A percentile compares a stretch with the other conserved stretches of the same genome.
These are phyloP conservation scores for Ryuthela nishihirai DNA, from an alignment of 2,888 invertebrate genomes.

Conservation along the genomic window DNA sequence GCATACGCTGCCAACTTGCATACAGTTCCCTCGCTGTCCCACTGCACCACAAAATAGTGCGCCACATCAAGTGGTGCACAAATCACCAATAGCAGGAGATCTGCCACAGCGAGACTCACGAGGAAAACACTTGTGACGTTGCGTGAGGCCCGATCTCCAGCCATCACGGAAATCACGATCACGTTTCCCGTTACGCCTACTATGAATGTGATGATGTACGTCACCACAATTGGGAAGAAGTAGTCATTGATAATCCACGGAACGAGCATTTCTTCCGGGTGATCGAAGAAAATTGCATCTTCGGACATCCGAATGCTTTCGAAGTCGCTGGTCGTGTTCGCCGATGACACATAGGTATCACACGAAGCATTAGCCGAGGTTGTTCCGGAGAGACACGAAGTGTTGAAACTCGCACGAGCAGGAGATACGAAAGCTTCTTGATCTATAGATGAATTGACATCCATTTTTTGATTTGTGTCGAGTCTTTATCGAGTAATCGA, in stretches of 20 bases:
- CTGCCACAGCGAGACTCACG: slow-evolving; percentile 52
- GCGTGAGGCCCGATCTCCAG: slow-evolving; percentile 49
- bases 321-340: too few relatives aligned
- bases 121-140: slow-evolving; percentile 48
- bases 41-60: slow-evolving; percentile 51
- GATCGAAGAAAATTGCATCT: slow-evolving; percentile 9
- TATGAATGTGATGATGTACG: slow-evolving; percentile 45
- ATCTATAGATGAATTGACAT: too few relatives aligned
- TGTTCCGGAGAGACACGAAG: too few relatives aligned
- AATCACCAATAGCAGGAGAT: slow-evolving; percentile 53
- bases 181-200: slow-evolving; percentile 54
- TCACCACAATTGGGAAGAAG: slow-evolving; percentile 29
- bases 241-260: slow-evolving; percentile 34
- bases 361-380: too few relatives aligned
- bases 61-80: slow-evolving; percentile 54
- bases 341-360: too few relatives aligned
- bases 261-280: slow-evolving; percentile 28
- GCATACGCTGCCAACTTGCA: slow-evolving; percentile 55
- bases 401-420: too few relatives aligned
- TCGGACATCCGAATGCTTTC: too few relatives aligned
- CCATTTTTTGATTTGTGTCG: too few relatives aligned
- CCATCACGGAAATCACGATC: slow-evolving; percentile 53
- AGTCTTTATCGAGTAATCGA: too few relatives aligned
- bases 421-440: too few relatives aligned
- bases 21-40: slow-evolving; percentile 52